These are phyloP conservation scores for Scolopax mira DNA, from an alignment of 2,113 vertebrate species.

Conservation along the genomic window DNA sequence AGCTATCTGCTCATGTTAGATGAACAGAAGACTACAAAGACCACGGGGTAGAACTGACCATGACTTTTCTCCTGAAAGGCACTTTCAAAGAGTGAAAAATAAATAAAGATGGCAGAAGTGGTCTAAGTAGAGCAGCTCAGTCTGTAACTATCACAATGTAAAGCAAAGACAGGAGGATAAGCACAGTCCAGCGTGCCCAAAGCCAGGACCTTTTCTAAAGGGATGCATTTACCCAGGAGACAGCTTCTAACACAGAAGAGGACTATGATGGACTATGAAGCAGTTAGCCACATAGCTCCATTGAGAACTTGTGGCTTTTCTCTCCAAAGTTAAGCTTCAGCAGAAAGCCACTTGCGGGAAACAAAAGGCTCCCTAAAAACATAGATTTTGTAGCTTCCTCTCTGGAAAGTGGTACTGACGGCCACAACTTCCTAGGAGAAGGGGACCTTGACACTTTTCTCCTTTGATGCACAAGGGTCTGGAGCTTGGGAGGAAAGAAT, in stretches of 20 bases:
- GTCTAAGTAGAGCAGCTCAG: not conserved
- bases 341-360: not conserved
- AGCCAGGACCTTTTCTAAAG: not conserved
- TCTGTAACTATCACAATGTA: not conserved
- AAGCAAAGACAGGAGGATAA: not conserved
- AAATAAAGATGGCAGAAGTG: not conserved
- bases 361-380: not conserved
- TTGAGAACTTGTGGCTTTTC: not conserved
- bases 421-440: not conserved
- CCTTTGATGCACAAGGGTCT: not conserved
- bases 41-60: not conserved
- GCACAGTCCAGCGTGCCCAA: not conserved
- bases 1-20: not conserved
- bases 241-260: not conserved
- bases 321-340: not conserved
- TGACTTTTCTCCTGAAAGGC: not conserved
- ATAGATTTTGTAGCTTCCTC: not conserved
- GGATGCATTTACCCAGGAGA: fast-evolving
- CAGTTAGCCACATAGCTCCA: not conserved
- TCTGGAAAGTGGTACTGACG: not conserved
- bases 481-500: not conserved
- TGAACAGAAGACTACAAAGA: not conserved
- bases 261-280: not conserved
- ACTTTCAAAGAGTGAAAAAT: not conserved
- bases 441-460: not conserved